phyloP scores from a whole-genome alignment of 2,888 invertebrate species.

The Neria commutata region DNA sequence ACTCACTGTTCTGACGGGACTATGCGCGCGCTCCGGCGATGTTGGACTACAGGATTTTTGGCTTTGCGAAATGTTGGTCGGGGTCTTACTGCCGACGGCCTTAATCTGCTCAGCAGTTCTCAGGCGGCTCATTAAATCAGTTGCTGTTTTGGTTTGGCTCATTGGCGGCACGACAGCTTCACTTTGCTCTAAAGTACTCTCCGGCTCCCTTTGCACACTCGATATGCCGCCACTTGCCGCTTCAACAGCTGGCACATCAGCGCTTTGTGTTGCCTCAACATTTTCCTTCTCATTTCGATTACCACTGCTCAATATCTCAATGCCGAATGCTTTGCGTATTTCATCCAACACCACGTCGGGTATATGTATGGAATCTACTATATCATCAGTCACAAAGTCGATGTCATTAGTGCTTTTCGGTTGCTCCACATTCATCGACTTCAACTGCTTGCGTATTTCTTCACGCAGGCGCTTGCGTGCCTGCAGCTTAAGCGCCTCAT shows the following conservation, averaged over 20 bases:
- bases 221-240: neutral
- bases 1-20: neutral
- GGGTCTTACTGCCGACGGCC: constrained; percentile 4
- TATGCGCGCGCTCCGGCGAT: neutral
- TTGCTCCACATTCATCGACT: constrained; percentile 46
- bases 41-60: neutral
- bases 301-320: constrained; percentile 43
- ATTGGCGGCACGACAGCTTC: neutral
- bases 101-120: constrained; percentile 39
- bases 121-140: constrained; percentile 38
- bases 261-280: neutral
- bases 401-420: constrained; percentile 36
- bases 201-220: neutral
- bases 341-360: constrained; percentile 53
- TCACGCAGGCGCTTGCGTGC: constrained; percentile 54
- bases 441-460: constrained; percentile 55
- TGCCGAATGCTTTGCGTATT: constrained; percentile 55
- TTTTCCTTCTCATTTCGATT: neutral
- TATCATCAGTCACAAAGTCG: constrained; percentile 52
- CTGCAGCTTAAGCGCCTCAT: constrained; percentile 53
- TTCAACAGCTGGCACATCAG: neutral
- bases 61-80: neutral
- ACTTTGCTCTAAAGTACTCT: neutral
- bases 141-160: constrained; percentile 10
- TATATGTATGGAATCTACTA: constrained; percentile 54